Conservation (phyloP, 2,888 invertebrate species). For the Ochlodes sylvanus region DNA sequence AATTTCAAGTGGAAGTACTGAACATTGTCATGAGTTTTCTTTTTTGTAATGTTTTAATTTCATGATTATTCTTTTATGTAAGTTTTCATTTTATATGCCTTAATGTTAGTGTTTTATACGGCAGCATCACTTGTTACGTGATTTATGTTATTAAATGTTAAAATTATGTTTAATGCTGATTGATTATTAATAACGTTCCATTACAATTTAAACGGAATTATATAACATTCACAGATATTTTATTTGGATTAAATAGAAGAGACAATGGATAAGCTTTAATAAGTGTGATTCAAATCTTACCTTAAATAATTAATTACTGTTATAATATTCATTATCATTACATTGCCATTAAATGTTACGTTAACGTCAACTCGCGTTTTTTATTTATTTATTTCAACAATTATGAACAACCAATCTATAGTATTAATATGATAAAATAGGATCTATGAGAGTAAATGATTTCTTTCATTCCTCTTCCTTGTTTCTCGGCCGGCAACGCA, state of each 20-base stretch:
- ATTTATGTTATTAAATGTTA: not conserved
- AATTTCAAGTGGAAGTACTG: constrained; percentile 85
- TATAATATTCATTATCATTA: not conserved
- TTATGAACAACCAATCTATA: too few species aligned
- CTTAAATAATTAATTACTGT: not conserved
- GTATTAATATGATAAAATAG: too few species aligned
- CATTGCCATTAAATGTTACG: constrained; percentile 1
- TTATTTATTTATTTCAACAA: not conserved
- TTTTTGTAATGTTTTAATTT: not conserved
- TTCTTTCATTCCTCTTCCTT: too few species aligned
- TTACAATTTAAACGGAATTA: not conserved
- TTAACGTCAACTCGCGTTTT: not conserved
- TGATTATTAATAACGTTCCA: not conserved
- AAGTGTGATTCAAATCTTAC: not conserved
- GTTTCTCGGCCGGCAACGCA: too few species aligned
- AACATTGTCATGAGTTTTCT: not conserved
- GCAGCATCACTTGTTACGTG: constrained; percentile 8
- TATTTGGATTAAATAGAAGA: not conserved
- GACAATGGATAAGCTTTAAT: not conserved
- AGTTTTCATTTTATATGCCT: not conserved
- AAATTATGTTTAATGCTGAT: too few species aligned
- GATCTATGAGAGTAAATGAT: too few species aligned
- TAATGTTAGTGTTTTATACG: not conserved
- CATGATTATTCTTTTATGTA: not conserved
- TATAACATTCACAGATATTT: not conserved